A percentile compares a stretch with the other conserved stretches of the same genome.
Conservation (phyloP, 2,888 invertebrate genomes). For the Tetanocera ferruginea region DNA sequence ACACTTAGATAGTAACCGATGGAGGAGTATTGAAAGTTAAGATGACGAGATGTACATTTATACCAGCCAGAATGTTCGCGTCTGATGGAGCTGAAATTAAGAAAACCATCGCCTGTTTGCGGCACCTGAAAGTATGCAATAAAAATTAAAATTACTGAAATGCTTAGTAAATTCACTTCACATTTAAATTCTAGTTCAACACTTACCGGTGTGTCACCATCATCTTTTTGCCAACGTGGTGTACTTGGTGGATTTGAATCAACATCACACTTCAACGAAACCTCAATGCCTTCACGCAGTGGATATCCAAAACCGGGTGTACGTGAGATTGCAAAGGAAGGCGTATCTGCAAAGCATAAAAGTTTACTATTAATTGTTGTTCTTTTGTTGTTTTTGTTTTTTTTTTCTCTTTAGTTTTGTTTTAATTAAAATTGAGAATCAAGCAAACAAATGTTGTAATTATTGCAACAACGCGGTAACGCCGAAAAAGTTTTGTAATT, state of each 20-base stretch:
- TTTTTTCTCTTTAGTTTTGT: background rate
- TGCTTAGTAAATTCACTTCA: too few relatives aligned
- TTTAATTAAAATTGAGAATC: constrained; percentile 28
- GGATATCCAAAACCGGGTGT: constrained; percentile 94
- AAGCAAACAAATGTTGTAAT: constrained; percentile 28
- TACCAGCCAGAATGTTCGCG: constrained; percentile 93
- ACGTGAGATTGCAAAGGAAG: constrained; percentile 92
- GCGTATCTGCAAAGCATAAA: constrained; percentile 79
- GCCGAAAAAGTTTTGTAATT: constrained; percentile 60
- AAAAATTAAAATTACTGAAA: background rate
- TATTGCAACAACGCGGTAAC: constrained; percentile 14
- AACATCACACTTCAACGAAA: constrained; percentile 91
- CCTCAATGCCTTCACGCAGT: constrained; percentile 88
- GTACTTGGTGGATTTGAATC: constrained; percentile 92
- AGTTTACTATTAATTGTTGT: background rate
- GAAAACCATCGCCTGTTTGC: constrained; percentile 82
- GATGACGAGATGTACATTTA: constrained; percentile 88
- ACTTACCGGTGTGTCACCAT: constrained; percentile 73
- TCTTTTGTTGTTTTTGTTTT: background rate
- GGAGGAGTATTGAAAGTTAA: constrained; percentile 87
- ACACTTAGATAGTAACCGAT: constrained; percentile 93
- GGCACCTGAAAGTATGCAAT: constrained; percentile 71
- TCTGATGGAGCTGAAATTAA: constrained; percentile 86
- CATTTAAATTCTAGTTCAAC: background rate
- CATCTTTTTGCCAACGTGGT: constrained; percentile 84